Evolutionary conservation across 2,797 vertebrate species (phyloP).

Genomic region (Sitta carolinensis): DNA sequence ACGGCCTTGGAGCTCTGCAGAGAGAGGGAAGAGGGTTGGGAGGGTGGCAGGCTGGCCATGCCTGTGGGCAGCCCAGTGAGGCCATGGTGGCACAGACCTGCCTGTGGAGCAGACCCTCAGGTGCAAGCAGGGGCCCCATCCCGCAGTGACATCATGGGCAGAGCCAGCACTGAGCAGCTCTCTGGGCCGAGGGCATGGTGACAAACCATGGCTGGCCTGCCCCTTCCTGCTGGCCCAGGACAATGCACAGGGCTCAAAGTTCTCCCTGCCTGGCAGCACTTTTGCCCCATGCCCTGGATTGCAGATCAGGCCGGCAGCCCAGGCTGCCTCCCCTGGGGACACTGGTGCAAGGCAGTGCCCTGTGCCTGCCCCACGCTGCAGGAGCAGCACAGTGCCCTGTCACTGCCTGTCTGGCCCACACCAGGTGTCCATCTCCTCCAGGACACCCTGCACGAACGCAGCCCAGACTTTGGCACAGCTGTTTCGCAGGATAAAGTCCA

Average conservation of each 20-base stretch:
- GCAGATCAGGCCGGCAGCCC: not conserved
- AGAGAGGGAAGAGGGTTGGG: constrained; percentile 4
- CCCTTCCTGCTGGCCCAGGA: not conserved
- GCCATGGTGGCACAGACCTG: not conserved
- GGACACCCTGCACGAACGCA: not conserved
- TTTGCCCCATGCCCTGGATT: not conserved
- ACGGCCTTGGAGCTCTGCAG: constrained; percentile 90
- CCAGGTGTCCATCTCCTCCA: not conserved
- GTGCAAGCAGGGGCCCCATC: not conserved
- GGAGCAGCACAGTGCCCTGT: not conserved
- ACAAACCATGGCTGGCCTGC: not conserved
- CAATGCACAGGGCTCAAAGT: not conserved
- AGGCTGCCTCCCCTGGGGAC: not conserved
- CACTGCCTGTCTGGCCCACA: accelerated
- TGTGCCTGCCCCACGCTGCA: not conserved
- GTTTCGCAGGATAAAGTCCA: not conserved
- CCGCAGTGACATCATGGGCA: not conserved
- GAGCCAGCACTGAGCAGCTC: not conserved
- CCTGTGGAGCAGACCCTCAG: not conserved
- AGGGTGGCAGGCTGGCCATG: not conserved
- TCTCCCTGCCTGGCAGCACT: not conserved
- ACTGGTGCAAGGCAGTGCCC: not conserved
- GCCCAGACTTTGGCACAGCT: not conserved
- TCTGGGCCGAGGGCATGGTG: not conserved
- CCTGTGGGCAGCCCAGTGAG: not conserved